Percentiles rank a stretch among this genome's conserved stretches.
These are phyloP conservation scores for Idaea biselata DNA, from an alignment of 2,888 invertebrate species.

Conservation along the genomic window DNA sequence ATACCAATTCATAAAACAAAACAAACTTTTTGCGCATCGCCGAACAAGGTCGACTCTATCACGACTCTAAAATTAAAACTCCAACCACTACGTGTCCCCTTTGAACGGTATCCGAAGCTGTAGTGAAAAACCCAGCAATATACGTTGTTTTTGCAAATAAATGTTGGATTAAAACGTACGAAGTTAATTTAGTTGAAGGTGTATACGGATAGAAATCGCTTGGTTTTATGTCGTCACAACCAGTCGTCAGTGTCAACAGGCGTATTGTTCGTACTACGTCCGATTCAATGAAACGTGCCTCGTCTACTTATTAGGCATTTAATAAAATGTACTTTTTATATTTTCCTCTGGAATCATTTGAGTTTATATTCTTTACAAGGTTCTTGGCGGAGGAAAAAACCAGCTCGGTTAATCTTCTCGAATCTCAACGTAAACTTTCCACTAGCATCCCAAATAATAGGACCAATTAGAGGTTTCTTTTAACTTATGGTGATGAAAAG, in stretches of 20 bases:
- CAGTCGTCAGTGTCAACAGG: slow-evolving; percentile 53
- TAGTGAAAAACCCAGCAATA: slow-evolving; percentile 28
- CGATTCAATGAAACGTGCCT: slow-evolving; percentile 52
- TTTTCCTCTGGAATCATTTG: slow-evolving; percentile 25
- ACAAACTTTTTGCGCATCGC: slow-evolving; percentile 51
- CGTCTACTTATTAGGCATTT: slow-evolving; percentile 52
- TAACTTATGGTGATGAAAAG: too few species aligned
- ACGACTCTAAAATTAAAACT: slow-evolving; percentile 21
- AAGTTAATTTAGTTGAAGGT: slow-evolving; percentile 20
- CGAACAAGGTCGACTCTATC: slow-evolving; percentile 43
- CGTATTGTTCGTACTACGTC: slow-evolving; percentile 23
- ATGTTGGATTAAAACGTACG: slow-evolving; percentile 15
- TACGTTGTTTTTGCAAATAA: slow-evolving; percentile 21
- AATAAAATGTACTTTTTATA: slow-evolving; percentile 35
- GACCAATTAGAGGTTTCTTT: too few species aligned
- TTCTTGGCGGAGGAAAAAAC: neutral
- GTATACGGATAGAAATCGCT: slow-evolving; percentile 50
- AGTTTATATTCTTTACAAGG: slow-evolving; percentile 6
- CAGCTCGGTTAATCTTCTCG: too few species aligned
- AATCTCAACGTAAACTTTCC: too few species aligned
- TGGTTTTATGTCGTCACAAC: slow-evolving; percentile 51
- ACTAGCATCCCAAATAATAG: too few species aligned
- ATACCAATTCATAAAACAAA: slow-evolving; percentile 48
- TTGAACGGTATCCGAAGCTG: slow-evolving; percentile 19
- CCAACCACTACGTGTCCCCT: slow-evolving; percentile 27